Percentiles rank a stretch among this genome's conserved stretches.
Conservation (phyloP, 2,888 invertebrate genomes). For the Lepas anatifera region DNA sequence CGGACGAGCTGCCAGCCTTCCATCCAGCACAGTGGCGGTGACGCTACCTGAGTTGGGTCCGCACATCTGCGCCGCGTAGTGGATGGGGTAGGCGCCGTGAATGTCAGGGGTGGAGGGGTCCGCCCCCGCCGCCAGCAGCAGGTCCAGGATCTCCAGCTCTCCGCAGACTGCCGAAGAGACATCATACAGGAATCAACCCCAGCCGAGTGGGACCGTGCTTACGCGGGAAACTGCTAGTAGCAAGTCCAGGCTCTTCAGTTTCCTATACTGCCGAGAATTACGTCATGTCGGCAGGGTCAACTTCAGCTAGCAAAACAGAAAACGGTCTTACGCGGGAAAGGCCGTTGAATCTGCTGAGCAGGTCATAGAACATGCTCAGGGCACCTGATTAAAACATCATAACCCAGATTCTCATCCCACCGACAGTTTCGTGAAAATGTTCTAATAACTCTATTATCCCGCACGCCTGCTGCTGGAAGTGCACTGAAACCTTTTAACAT, state of each 20-base stretch:
- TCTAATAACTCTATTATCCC: too few relatives aligned
- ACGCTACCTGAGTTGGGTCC: constrained; percentile 58
- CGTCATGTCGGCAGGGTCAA: neutral
- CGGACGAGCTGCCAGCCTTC: too few relatives aligned
- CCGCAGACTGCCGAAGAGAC: constrained; percentile 61
- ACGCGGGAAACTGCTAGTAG: neutral
- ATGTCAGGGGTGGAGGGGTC: constrained; percentile 79
- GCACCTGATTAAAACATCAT: too few relatives aligned
- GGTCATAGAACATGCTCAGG: too few relatives aligned
- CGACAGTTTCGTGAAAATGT: too few relatives aligned
- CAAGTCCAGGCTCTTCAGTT: too few relatives aligned
- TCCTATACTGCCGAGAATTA: neutral
- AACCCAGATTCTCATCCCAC: too few relatives aligned
- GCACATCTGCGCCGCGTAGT: constrained; percentile 96
- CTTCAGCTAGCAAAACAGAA: neutral
- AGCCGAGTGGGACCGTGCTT: too few relatives aligned
- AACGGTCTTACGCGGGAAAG: neutral
- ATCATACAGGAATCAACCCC: neutral
- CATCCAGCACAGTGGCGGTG: too few relatives aligned
- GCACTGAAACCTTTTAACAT: too few relatives aligned
- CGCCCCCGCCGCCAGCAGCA: constrained; percentile 69
- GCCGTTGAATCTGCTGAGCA: too few relatives aligned
- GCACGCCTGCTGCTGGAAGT: too few relatives aligned
- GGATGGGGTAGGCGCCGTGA: constrained; percentile 87
- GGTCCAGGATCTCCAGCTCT: constrained; percentile 73